Percentiles rank a stretch among this genome's conserved stretches.
These are phyloP conservation scores for Himalopsyche tibetana DNA, from an alignment of 2,888 invertebrate genomes.

Conservation along the genomic window DNA sequence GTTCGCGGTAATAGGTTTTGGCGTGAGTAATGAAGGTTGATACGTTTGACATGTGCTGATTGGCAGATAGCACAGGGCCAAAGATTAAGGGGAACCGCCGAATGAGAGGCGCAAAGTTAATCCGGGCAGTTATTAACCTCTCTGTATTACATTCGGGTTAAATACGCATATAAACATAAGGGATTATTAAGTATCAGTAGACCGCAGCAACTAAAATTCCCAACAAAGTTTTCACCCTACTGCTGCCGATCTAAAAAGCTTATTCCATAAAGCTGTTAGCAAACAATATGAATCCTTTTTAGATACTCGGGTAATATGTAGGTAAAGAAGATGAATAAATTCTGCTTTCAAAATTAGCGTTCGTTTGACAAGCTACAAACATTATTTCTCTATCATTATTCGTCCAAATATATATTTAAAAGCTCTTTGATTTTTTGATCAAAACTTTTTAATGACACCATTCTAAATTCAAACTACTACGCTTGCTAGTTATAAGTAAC, in stretches of 20 bases:
- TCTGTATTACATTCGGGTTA: conserved; percentile 11
- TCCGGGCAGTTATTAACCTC: conserved; percentile 15
- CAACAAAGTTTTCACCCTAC: background rate
- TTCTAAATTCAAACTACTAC: too few relatives aligned
- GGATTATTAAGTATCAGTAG: conserved; percentile 1
- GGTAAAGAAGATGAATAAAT: too few relatives aligned
- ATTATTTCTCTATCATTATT: too few relatives aligned
- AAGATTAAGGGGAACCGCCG: conserved; percentile 9
- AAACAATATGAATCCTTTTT: background rate
- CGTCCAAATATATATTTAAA: too few relatives aligned
- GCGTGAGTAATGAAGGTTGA: background rate
- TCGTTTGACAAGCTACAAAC: too few relatives aligned
- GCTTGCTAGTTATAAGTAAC: too few relatives aligned
- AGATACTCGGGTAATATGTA: too few relatives aligned
- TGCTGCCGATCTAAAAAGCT: conserved; percentile 6
- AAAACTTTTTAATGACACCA: too few relatives aligned
- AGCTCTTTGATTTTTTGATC: too few relatives aligned
- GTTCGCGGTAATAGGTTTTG: background rate
- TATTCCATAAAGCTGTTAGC: background rate
- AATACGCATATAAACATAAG: background rate
- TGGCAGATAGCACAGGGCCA: conserved; percentile 2
- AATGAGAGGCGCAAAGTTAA: conserved; percentile 7
- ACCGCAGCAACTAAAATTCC: background rate
- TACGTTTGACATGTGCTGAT: conserved; percentile 18
- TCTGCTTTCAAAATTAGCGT: too few relatives aligned